Evolutionary conservation across 2,113 vertebrate species (phyloP).

Genomic region (Clupea harengus): DNA sequence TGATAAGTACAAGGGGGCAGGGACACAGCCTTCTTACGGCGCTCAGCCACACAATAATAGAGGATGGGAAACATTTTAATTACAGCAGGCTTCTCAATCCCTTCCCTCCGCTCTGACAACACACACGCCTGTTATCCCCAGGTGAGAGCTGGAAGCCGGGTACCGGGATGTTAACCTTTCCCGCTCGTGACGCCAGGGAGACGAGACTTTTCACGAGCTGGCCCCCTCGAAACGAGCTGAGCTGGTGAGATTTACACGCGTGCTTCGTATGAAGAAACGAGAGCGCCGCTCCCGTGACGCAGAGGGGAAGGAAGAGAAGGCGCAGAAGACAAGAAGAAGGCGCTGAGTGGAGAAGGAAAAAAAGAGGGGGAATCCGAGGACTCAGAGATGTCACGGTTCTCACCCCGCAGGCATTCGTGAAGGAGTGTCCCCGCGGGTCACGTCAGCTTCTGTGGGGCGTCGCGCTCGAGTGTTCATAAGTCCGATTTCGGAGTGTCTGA

Average conservation of each 20-base stretch:
- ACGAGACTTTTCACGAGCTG: not conserved
- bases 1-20: constrained; percentile 75
- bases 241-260: constrained; percentile 4
- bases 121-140: constrained; percentile 29
- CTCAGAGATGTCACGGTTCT: constrained; percentile 37
- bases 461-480: not conserved
- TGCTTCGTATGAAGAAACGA: not conserved
- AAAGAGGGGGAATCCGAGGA: constrained; percentile 13
- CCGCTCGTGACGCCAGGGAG: not conserved
- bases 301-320: not conserved
- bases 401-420: not conserved
- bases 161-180: constrained; percentile 18
- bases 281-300: not conserved
- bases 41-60: constrained; percentile 48
- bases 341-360: not conserved
- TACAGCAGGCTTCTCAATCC: constrained; percentile 58
- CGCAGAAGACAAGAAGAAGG: constrained; percentile 22
- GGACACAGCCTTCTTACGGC: constrained; percentile 49
- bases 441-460: not conserved
- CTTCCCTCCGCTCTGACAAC: constrained; percentile 45
- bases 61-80: constrained; percentile 65
- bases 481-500: not conserved
- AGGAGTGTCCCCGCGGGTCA: not conserved
- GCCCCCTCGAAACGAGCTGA: not conserved
- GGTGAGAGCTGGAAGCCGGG: not conserved